These are phyloP conservation scores for Panopea generosa DNA, from an alignment of 2,888 invertebrate genomes.

Conservation along the genomic window DNA sequence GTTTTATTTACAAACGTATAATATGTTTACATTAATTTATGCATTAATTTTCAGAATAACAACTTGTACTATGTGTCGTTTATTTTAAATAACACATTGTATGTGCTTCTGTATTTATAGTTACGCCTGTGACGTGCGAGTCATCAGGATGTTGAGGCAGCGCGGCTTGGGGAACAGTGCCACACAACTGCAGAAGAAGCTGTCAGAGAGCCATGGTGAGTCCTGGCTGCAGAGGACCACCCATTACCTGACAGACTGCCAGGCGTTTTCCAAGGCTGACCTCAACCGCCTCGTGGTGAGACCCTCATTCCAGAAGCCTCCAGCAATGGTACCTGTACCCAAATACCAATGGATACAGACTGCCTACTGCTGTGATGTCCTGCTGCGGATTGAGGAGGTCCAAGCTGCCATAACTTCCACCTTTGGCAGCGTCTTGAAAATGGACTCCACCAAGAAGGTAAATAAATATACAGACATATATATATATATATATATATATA, in stretches of 20 bases:
- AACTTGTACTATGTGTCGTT: no score
- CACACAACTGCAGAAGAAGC: constrained; percentile 36
- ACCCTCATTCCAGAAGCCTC: constrained; percentile 26
- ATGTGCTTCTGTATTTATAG: no score
- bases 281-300: not conserved
- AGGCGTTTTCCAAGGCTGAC: constrained; percentile 6
- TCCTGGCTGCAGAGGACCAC: constrained; percentile 22
- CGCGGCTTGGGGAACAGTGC: constrained; percentile 64
- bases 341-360: constrained; percentile 33
- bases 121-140: no score
- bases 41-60: no score
- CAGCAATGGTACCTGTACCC: constrained; percentile 25
- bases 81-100: no score
- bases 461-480: no score
- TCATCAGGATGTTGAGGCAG: constrained; percentile 53
- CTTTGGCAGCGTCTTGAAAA: constrained; percentile 63
- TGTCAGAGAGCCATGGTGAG: constrained; percentile 63
- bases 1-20: no score
- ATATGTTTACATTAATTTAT: no score
- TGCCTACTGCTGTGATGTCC: constrained; percentile 57
- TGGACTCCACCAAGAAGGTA: constrained; percentile 70
- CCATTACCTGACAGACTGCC: constrained; percentile 53
- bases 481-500: no score
- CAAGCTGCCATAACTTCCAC: constrained; percentile 64
- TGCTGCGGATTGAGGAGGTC: constrained; percentile 55